These are phyloP conservation scores for Ellobius talpinus DNA, from an alignment of 2,113 vertebrate genomes.

Conservation along the genomic window DNA sequence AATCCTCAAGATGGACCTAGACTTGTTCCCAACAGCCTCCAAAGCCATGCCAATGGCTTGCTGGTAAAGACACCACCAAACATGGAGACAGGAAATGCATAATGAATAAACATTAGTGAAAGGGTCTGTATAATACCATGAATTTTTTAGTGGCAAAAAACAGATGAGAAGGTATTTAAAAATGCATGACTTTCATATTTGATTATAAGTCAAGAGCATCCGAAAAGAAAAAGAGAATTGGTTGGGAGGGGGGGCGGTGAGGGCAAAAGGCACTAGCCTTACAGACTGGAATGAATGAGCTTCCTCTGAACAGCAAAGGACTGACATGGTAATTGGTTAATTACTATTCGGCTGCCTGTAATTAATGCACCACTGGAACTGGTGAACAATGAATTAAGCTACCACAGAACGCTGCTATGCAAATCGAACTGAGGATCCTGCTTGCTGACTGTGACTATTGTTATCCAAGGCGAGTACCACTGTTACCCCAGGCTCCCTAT, in stretches of 20 bases:
- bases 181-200: slow-evolving; percentile 90
- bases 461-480: background rate
- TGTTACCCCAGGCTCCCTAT: background rate
- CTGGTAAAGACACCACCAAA: slow-evolving; percentile 80
- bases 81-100: slow-evolving; percentile 78
- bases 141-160: slow-evolving; percentile 90
- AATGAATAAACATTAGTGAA: slow-evolving; percentile 90
- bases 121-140: slow-evolving; percentile 84
- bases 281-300: slow-evolving; percentile 84
- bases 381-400: slow-evolving; percentile 85
- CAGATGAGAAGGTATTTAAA: slow-evolving; percentile 88
- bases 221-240: slow-evolving; percentile 71
- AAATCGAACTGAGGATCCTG: slow-evolving; percentile 81
- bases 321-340: slow-evolving; percentile 87
- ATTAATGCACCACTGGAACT: slow-evolving; percentile 86
- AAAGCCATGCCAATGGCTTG: slow-evolving; percentile 54
- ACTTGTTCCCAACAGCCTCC: background rate
- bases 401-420: slow-evolving; percentile 78
- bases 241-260: background rate
- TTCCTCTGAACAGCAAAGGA: slow-evolving; percentile 84
- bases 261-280: slow-evolving; percentile 76
- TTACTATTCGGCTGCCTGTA: slow-evolving; percentile 83
- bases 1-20: background rate
- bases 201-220: slow-evolving; percentile 87
- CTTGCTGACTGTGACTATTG: slow-evolving; percentile 75